Base-by-base conservation (phyloP, 2,113 vertebrate species). In the Phaetusa simplex region DNA sequence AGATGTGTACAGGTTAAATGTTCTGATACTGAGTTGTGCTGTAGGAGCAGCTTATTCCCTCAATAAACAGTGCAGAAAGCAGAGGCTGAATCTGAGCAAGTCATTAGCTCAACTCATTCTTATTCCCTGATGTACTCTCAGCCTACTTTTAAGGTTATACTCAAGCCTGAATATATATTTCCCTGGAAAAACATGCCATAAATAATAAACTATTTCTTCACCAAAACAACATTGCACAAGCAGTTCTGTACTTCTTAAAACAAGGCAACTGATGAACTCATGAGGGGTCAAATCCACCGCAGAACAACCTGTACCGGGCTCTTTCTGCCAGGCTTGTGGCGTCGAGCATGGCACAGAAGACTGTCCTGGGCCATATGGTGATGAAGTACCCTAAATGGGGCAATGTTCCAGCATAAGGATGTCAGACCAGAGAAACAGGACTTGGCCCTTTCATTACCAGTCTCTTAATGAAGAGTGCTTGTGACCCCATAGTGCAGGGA, bases 181-280 rank as follows among this genome's bases (percentile, higher is more conserved):
- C 73, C 61, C 69, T 61, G 89, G 40, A 53, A 94, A 96, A 95
- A 81, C 23, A 88, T 55, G 77, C 62, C 47, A 87, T 93, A 94
- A 97, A 95, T 95, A 96, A 97, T 92, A 69, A 90, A 94, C 50
- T 58, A 14, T 69, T 82, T 81, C 42, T 76, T 67, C 45, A 88
- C n/a, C 58, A 42, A 53, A 83, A 26, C 61, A 84, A 24, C 59
- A 34, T 29, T 90, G 74, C 82, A 76, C 40, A 58, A 36, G n/a
- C 56, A 71, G 42, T 80, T 82, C 66, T 72, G 22, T 77, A 5
- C 34, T 95, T 32, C n/a, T 80, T n/a, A 56, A 93, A 95, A 45
- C 38, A 50, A 71, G 67, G 19, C 59, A 47, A 5, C 12, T 3
- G 20, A 30, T n/a, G 32, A 73, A 77, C 36, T 84, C 10, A 8